Evolutionary conservation across 1,140 invertebrate species (phyloP), one percentile per base, ranked within the genome.

Genomic region (Zaprionus vittiger): DNA sequence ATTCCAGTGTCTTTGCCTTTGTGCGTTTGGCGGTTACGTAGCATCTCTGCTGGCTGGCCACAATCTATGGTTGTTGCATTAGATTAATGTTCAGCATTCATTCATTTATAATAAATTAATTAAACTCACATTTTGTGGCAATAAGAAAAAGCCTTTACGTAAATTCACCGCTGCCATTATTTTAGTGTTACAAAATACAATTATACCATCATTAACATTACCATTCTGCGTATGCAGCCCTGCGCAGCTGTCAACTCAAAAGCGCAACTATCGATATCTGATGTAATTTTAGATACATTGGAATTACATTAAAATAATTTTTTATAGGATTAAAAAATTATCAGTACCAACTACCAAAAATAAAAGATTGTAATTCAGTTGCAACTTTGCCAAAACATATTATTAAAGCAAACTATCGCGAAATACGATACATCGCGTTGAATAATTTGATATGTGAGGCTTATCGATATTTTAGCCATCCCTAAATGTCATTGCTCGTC

Each of bases 1-100:
- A 68, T 5, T 73, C 77, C 9, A 92, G 7, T 1, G 80, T 77
- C 9, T 63, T 76, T 24, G 47, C 59, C 17, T 78, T 90, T 4
- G 52, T 38, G 12, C 81, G 79, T n/a, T 86, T 82, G 24, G 64
- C 57, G 17, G 83, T 65, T 6, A 87, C 80, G 24, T 71, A 83
- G 31, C 59, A 57, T 47, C 77, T 77, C 24, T 74, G 66, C 34
- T 79, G 59, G 5, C 31, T 64, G 15, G 22, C 57, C 17, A 41
- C 68, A 31, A 90, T 9, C 77, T 82, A 34, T 28, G 3, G 22
- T 7, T 14, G 0, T 12, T 9, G 5, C 1, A 5, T 37, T 49
- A 11, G 1, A 54, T 68, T 38, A 0, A 72, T 61, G n/a, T 61
- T 14, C 12, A 15, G 6, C 22, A 1, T 3, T 11, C 0, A 7